These are phyloP conservation scores for Gadus chalcogrammus DNA, from an alignment of 2,113 vertebrate species.

Conservation along the genomic window DNA sequence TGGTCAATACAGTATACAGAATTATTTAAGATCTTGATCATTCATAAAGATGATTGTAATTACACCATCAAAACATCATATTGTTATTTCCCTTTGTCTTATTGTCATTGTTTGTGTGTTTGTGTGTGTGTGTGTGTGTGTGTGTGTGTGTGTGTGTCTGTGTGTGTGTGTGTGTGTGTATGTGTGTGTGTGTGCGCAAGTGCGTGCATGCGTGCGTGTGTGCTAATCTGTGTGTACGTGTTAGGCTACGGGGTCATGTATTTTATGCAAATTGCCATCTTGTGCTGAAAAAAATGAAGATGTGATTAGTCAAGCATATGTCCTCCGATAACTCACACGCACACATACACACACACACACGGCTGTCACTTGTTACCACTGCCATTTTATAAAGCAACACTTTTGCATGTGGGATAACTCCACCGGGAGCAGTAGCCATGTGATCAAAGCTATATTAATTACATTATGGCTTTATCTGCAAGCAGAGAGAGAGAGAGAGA, in stretches of 20 bases:
- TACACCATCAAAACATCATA: too few relatives aligned
- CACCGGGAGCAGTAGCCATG: conserved; percentile 2
- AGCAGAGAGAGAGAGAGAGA: too few relatives aligned
- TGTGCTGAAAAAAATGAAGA: not conserved
- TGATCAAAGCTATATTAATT: not conserved
- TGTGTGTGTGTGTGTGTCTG: too few relatives aligned
- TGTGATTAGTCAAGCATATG: not conserved
- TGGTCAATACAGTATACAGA: too few relatives aligned
- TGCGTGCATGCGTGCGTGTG: not conserved
- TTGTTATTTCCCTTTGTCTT: too few relatives aligned
- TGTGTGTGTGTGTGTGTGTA: too few relatives aligned
- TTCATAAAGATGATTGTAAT: too few relatives aligned
- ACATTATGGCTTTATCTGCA: too few relatives aligned
- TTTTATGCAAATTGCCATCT: not conserved
- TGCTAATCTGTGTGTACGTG: not conserved
- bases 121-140: too few relatives aligned
- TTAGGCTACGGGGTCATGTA: not conserved
- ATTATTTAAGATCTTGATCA: too few relatives aligned
- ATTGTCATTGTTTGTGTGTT: too few relatives aligned
- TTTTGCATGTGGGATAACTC: not conserved
- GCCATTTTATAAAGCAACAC: not conserved
- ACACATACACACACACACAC: conserved; percentile 8
- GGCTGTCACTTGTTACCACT: not conserved
- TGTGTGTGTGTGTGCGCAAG: too few relatives aligned
- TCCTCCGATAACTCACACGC: not conserved